These are phyloP conservation scores for Hypotaenidia okinawae DNA, from an alignment of 2,797 vertebrate species.

Conservation along the genomic window DNA sequence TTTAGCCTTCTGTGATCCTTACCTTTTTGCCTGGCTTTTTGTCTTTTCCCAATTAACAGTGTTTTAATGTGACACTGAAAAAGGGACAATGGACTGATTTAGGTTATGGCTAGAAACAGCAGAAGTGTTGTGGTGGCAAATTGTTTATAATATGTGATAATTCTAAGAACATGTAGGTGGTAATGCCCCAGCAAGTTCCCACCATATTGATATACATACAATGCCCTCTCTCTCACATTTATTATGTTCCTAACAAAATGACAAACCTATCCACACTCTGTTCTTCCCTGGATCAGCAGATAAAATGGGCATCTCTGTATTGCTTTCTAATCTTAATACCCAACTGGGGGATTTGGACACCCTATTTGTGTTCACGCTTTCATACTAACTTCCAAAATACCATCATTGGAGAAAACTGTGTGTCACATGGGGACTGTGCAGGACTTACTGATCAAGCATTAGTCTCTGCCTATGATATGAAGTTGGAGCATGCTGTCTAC, in stretches of 20 bases:
- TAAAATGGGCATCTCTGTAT: background rate
- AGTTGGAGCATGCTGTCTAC: background rate
- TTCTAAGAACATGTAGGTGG: background rate
- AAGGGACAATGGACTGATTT: background rate
- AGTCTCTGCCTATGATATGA: background rate
- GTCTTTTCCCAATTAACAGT: accelerated
- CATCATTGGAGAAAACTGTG: background rate
- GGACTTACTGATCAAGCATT: background rate
- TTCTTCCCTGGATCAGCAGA: background rate
- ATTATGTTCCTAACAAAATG: background rate
- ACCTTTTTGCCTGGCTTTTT: background rate
- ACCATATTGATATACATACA: background rate
- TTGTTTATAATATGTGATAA: background rate
- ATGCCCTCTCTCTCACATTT: background rate
- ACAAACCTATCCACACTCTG: background rate
- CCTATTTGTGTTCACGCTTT: background rate
- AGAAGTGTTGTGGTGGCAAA: background rate
- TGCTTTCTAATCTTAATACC: background rate
- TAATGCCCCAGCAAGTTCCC: background rate
- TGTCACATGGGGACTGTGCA: background rate
- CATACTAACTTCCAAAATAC: background rate
- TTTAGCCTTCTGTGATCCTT: too few relatives aligned
- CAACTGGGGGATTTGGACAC: background rate
- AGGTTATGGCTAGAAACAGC: background rate
- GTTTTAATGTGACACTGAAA: background rate